Evolutionary conservation across 2,888 invertebrate genomes (phyloP).

Genomic region (Brenthis ino): DNA sequence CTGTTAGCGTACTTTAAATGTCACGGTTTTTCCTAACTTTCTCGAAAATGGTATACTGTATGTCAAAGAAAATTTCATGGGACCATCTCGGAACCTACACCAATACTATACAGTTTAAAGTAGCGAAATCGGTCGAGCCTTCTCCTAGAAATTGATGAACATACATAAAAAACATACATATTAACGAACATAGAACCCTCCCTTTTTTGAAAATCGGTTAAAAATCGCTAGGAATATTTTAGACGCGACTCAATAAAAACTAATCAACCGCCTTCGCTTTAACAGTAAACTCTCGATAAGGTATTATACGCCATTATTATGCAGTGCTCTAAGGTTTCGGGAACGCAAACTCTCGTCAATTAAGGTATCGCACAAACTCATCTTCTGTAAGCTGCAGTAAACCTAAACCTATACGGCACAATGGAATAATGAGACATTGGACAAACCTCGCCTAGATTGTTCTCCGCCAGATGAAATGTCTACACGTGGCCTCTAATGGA

Average conservation of each 20-base stretch:
- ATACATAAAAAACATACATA: no score
- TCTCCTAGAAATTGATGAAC: no score
- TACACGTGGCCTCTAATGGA: constrained; percentile 35
- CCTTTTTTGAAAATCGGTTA: not conserved
- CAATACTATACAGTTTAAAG: no score
- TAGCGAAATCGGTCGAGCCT: no score
- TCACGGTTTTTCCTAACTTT: no score
- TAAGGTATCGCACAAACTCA: constrained; percentile 76
- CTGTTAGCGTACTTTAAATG: no score
- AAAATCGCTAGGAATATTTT: not conserved
- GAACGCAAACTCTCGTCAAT: constrained; percentile 78
- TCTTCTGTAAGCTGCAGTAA: constrained; percentile 60
- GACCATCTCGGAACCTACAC: no score
- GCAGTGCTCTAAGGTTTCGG: constrained; percentile 78
- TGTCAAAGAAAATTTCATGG: no score
- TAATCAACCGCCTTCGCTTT: constrained; percentile 54
- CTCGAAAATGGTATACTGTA: no score
- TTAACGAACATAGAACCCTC: no score
- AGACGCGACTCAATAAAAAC: constrained; percentile 2
- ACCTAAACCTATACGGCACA: constrained; percentile 69
- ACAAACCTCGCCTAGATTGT: constrained; percentile 45
- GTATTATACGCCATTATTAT: constrained; percentile 79
- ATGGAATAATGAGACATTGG: constrained; percentile 73
- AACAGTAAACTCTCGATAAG: constrained; percentile 65
- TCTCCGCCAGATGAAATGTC: constrained; percentile 35